phyloP scores from a whole-genome alignment of 2,113 vertebrate species.

The Dromaius novaehollandiae region DNA sequence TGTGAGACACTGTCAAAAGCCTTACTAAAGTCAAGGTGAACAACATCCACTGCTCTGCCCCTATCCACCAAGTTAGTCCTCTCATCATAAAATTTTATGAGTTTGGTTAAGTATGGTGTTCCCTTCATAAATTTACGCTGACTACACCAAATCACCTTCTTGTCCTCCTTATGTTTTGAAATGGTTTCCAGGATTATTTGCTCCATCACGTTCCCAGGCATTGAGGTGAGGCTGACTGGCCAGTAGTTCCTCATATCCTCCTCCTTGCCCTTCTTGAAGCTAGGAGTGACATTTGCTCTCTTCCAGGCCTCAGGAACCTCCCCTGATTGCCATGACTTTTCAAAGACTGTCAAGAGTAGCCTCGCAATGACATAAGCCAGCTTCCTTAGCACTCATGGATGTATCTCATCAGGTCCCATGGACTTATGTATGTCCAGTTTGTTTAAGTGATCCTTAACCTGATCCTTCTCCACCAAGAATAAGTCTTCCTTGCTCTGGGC shows the following conservation, averaged over 20 bases:
- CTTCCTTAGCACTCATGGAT: not conserved
- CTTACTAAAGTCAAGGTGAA: not conserved
- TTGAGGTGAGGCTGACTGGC: not conserved
- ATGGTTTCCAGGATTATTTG: not conserved
- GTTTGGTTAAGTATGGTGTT: not conserved
- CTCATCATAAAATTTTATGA: not conserved
- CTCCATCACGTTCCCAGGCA: not conserved
- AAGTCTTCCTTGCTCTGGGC: too few species aligned
- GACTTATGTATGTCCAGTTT: too few species aligned
- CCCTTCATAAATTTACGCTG: not conserved
- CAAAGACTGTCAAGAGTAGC: not conserved
- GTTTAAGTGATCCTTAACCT: too few species aligned
- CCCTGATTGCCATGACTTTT: not conserved
- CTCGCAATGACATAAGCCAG: not conserved
- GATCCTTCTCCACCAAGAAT: too few species aligned
- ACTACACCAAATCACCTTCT: not conserved
- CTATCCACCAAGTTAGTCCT: not conserved
- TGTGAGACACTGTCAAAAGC: not conserved
- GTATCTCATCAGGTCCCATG: not conserved
- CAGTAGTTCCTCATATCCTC: not conserved
- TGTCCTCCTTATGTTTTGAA: not conserved
- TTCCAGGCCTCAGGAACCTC: not conserved
- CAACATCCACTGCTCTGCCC: accelerated
- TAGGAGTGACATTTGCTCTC: not conserved
- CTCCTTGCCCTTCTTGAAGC: not conserved